Conservation (phyloP, 2,797 vertebrate genomes). For the Mycteria americana region DNA sequence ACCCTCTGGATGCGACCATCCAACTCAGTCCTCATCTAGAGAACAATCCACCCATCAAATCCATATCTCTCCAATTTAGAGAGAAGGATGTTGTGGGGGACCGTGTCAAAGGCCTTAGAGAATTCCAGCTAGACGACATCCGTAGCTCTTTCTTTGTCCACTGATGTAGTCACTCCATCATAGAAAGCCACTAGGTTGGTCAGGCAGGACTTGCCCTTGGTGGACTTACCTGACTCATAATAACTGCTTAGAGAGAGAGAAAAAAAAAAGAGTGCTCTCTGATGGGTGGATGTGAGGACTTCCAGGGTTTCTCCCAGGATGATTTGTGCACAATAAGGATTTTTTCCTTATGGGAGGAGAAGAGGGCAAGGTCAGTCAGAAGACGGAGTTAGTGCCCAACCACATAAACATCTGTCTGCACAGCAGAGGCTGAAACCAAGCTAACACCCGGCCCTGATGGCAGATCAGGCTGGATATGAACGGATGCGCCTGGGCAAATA, state of each 20-base stretch:
- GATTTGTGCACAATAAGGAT: background rate
- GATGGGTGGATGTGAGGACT: background rate
- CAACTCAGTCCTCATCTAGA: background rate
- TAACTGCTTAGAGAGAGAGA: background rate
- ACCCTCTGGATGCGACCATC: background rate
- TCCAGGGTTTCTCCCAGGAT: background rate
- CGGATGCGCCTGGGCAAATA: accelerated
- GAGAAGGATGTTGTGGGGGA: background rate
- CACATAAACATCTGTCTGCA: background rate
- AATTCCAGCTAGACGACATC: background rate
- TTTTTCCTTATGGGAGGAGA: background rate
- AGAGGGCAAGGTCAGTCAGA: background rate
- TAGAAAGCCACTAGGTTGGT: background rate
- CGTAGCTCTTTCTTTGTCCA: background rate
- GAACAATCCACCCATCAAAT: background rate
- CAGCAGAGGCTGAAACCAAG: background rate
- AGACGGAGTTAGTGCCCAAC: background rate
- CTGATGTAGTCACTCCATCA: background rate
- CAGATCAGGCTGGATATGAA: background rate
- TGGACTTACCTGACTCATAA: background rate
- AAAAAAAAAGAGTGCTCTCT: too few species aligned
- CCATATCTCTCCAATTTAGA: background rate
- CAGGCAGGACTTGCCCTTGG: background rate
- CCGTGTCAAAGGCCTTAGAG: background rate
- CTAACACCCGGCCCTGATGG: background rate